Conservation (phyloP, 2,113 vertebrate genomes). For the Sorex araneus region DNA sequence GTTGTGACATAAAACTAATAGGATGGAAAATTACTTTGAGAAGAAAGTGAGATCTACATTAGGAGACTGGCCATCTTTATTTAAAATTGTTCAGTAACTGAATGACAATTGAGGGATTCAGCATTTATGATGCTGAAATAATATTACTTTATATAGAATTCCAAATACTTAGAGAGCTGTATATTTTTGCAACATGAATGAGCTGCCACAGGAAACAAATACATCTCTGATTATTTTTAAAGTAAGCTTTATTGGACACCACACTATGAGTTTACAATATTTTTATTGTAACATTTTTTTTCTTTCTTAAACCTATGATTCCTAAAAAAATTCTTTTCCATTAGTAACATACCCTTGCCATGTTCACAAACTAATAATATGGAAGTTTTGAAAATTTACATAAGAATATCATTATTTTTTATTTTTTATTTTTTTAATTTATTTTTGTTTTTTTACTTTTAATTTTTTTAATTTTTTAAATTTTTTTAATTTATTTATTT, state of each 20-base stretch:
- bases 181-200: constrained; percentile 40
- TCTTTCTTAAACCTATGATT: constrained; percentile 29
- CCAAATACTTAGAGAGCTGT: background rate
- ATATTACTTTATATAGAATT: constrained; percentile 49
- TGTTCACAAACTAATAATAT: constrained; percentile 15
- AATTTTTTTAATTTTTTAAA: no score
- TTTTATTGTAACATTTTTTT: constrained; percentile 56
- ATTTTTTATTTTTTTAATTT: no score
- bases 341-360: constrained; percentile 50
- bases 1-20: constrained; percentile 86
- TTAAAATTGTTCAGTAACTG: constrained; percentile 79
- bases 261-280: background rate
- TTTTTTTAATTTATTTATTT: no score
- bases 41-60: constrained; percentile 78
- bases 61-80: constrained; percentile 81
- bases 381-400: constrained; percentile 31
- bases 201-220: background rate
- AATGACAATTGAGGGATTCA: constrained; percentile 72
- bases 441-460: no score
- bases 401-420: background rate
- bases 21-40: constrained; percentile 86
- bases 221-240: constrained; percentile 1
- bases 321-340: constrained; percentile 5
- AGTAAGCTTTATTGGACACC: background rate
- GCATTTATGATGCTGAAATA: constrained; percentile 67